Percentiles rank a stretch among this genome's conserved stretches.
Evolutionary conservation across 1,140 invertebrate genomes (phyloP).

Genomic region (Dermatophagoides farinae): DNA sequence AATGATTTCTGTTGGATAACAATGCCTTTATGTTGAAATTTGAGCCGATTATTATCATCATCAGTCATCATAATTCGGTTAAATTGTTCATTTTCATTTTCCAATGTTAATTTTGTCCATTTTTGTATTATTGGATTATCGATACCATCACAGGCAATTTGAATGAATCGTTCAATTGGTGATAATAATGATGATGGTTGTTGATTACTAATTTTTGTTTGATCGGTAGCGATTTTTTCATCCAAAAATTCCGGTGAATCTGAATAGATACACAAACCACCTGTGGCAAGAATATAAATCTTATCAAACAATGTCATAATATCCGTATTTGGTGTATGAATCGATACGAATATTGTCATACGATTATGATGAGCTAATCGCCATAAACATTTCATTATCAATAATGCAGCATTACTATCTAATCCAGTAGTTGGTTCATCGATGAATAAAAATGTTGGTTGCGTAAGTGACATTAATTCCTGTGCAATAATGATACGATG

Average conservation of each 20-base stretch:
- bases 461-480: slow-evolving; percentile 57
- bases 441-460: slow-evolving; percentile 89
- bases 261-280: not conserved
- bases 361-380: not conserved
- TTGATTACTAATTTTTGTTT: not conserved
- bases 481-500: slow-evolving; percentile 79
- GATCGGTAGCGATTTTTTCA: not conserved
- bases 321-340: not conserved
- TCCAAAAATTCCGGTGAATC: not conserved
- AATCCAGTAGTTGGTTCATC: slow-evolving; percentile 12
- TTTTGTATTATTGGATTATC: not conserved
- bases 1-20: not conserved
- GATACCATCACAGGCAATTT: not conserved
- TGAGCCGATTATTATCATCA: not conserved
- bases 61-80: not conserved
- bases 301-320: not conserved
- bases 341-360: not conserved
- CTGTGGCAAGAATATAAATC: not conserved
- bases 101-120: too few species aligned
- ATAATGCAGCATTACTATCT: not conserved
- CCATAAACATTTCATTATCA: slow-evolving; percentile 5
- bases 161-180: not conserved
- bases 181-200: not conserved
- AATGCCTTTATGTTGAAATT: not conserved
- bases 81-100: not conserved